Conservation (phyloP, 1,140 invertebrate genomes). For the Polypedilum vanderplanki region DNA sequence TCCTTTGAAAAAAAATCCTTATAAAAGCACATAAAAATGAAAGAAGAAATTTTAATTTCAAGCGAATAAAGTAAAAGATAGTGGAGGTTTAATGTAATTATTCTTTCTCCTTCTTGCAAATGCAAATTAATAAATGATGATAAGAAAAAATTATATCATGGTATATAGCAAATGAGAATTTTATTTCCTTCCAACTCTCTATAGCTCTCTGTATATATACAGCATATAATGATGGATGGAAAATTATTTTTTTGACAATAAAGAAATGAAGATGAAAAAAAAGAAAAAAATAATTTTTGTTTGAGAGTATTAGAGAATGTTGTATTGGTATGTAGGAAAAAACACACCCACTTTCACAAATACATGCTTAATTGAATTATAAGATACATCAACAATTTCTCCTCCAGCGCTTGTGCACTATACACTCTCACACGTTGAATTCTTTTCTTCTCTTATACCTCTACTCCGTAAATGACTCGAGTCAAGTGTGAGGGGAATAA, state of each 20-base stretch:
- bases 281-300: neutral
- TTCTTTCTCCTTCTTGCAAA: neutral
- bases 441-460: no score
- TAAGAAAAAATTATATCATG: slow-evolving; percentile 2
- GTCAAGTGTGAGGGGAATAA: neutral
- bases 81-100: slow-evolving; percentile 2
- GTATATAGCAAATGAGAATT: slow-evolving; percentile 10
- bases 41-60: no score
- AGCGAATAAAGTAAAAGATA: neutral
- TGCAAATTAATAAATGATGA: slow-evolving; percentile 14
- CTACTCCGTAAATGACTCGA: no score
- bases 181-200: neutral
- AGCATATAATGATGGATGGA: neutral
- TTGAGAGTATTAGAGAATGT: neutral
- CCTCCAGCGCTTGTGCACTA: no score
- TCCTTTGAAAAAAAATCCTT: no score
- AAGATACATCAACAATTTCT: neutral
- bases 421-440: no score
- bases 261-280: neutral
- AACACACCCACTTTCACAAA: neutral
- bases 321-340: neutral
- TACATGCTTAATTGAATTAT: neutral
- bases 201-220: neutral
- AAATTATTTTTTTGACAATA: slow-evolving; percentile 14
- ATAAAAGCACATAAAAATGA: no score